phyloP scores from a whole-genome alignment of 1,140 invertebrate genomes.

The Anoplolepis gracilipes region DNA sequence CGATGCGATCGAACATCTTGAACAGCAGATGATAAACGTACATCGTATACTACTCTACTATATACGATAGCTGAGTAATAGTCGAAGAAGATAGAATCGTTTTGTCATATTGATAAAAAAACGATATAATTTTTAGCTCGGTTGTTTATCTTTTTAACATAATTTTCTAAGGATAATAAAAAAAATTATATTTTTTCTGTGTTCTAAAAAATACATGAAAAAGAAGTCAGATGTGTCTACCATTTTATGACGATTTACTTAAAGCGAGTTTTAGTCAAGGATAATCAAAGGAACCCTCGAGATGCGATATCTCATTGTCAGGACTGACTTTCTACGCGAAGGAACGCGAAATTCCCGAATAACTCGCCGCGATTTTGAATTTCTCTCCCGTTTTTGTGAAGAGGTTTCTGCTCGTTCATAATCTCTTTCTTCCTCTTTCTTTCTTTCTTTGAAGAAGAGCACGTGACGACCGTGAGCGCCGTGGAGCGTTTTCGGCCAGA shows the following conservation, averaged over 20 bases:
- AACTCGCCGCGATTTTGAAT: slow-evolving; percentile 25
- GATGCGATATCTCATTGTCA: not conserved
- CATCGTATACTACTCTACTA: not conserved
- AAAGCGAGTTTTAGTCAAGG: not conserved
- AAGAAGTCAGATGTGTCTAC: not conserved
- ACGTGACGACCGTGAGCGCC: slow-evolving; percentile 69
- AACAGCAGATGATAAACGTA: not conserved
- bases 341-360: not conserved
- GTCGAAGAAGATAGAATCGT: not conserved
- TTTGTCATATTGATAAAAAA: not conserved
- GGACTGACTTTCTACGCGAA: not conserved
- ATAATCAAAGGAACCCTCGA: not conserved
- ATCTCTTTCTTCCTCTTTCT: slow-evolving; percentile 8
- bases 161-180: not conserved
- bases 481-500: slow-evolving; percentile 71
- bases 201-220: not conserved
- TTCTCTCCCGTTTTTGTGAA: not conserved
- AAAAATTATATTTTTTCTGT: not conserved
- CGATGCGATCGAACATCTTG: not conserved
- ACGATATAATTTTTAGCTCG: not conserved
- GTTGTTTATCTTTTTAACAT: not conserved
- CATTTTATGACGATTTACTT: not conserved
- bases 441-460: slow-evolving; percentile 63
- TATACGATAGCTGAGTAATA: not conserved
- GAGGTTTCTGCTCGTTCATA: not conserved